Conservation (phyloP, 2,113 vertebrate genomes). For the Tricholaema leucomelas region DNA sequence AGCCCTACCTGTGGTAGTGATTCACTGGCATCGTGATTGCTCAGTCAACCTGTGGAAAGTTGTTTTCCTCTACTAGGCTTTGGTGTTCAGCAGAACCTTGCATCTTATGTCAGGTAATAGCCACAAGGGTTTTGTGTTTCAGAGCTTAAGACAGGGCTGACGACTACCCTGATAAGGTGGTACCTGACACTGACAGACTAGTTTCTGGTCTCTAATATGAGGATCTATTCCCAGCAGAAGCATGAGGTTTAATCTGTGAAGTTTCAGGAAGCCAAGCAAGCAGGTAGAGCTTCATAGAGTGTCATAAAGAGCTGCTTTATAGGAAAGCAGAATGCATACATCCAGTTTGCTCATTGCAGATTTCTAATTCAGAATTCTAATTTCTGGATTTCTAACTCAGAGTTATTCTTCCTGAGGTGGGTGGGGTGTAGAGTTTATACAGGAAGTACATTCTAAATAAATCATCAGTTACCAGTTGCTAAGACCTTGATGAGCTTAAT, state of each 20-base stretch:
- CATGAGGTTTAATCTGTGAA: not conserved
- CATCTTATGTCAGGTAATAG: not conserved
- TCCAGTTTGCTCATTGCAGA: not conserved
- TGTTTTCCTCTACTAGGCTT: not conserved
- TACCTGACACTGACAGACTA: not conserved
- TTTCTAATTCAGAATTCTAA: not conserved
- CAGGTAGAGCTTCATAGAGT: not conserved
- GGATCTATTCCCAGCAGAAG: not conserved
- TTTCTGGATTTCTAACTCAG: not conserved
- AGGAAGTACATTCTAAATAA: not conserved
- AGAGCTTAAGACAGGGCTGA: not conserved
- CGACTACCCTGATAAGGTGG: not conserved
- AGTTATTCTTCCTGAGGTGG: not conserved
- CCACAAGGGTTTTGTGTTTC: not conserved
- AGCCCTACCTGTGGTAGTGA: not conserved
- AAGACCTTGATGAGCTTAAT: not conserved
- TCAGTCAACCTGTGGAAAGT: not conserved
- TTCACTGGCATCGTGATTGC: not conserved
- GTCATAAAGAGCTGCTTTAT: not conserved
- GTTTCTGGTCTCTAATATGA: not conserved
- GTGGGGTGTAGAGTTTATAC: not conserved
- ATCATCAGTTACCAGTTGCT: not conserved
- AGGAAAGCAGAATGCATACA: not conserved
- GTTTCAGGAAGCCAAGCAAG: not conserved
- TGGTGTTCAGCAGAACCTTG: not conserved